phyloP scores from a whole-genome alignment of 2,888 invertebrate genomes.

The Cantharis rustica region DNA sequence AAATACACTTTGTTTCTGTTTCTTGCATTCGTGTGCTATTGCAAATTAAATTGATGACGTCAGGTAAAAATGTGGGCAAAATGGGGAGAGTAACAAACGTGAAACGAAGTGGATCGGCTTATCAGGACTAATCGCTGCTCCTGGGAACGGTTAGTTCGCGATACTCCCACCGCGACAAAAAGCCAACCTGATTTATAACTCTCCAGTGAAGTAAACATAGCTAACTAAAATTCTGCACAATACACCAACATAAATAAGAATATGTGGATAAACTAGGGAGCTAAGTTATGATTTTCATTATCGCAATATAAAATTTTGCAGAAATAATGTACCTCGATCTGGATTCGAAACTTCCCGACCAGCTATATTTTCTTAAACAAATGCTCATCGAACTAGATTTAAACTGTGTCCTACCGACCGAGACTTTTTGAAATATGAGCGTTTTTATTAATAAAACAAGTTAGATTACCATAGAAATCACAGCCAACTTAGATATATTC shows the following conservation, averaged over 20 bases:
- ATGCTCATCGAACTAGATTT: too few relatives aligned
- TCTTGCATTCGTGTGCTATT: neutral
- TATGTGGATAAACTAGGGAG: slow-evolving; percentile 12
- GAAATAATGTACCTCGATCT: too few relatives aligned
- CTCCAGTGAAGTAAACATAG: slow-evolving; percentile 41
- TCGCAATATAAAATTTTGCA: too few relatives aligned
- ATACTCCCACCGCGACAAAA: slow-evolving; percentile 31
- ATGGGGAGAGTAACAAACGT: neutral
- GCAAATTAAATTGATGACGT: neutral
- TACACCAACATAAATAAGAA: slow-evolving; percentile 25
- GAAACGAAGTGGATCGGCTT: slow-evolving; percentile 42
- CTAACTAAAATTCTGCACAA: slow-evolving; percentile 39
- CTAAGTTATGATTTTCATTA: neutral
- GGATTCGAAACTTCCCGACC: too few relatives aligned
- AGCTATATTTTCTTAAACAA: too few relatives aligned
- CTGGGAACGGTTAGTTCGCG: slow-evolving; percentile 47
- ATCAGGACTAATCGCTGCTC: slow-evolving; percentile 48
- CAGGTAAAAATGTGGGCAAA: slow-evolving; percentile 14
- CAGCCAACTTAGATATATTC: too few relatives aligned
- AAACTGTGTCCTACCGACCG: too few relatives aligned
- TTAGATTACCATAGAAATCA: too few relatives aligned
- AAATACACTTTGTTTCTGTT: slow-evolving; percentile 5
- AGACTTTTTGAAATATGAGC: too few relatives aligned
- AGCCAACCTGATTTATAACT: slow-evolving; percentile 32
- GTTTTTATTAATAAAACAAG: too few relatives aligned